phyloP scores from a whole-genome alignment of 2,113 vertebrate genomes.

The Poicephalus meyeri region DNA sequence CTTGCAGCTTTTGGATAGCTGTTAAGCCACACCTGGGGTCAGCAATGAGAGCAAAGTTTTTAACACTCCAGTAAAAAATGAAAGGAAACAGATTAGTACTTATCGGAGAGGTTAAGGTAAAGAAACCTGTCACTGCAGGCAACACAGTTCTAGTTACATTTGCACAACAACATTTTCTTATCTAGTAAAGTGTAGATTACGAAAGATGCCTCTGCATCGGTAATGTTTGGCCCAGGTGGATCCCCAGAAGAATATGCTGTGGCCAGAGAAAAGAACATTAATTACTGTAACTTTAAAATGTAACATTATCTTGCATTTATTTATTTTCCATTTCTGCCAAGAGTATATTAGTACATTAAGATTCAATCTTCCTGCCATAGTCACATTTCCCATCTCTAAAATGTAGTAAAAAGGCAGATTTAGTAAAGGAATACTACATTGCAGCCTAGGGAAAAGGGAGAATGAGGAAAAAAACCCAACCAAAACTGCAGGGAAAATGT shows the following conservation, averaged over 20 bases:
- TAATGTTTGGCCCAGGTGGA: not conserved
- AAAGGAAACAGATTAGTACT: conserved; percentile 46
- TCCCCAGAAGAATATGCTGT: not conserved
- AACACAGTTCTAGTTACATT: conserved; percentile 16
- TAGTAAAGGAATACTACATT: not conserved
- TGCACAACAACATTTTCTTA: not conserved
- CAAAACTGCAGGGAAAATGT: not conserved
- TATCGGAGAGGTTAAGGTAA: not conserved
- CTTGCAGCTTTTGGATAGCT: conserved; percentile 40
- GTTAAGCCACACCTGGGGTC: conserved; percentile 29
- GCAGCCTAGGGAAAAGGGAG: not conserved
- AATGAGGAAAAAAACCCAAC: not conserved
- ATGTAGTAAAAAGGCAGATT: not conserved
- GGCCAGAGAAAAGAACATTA: conserved; percentile 16
- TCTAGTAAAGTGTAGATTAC: not conserved
- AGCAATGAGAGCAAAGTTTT: conserved; percentile 48
- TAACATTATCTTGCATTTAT: not conserved
- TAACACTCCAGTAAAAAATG: conserved; percentile 6
- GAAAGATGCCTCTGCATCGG: conserved; percentile 37
- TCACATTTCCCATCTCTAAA: not conserved
- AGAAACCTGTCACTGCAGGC: conserved; percentile 28
- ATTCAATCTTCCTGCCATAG: not conserved
- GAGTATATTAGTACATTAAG: not conserved
- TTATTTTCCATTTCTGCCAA: not conserved
- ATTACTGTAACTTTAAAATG: not conserved